Conservation (phyloP, 2,888 invertebrate species). For the Eudemis profundana region DNA sequence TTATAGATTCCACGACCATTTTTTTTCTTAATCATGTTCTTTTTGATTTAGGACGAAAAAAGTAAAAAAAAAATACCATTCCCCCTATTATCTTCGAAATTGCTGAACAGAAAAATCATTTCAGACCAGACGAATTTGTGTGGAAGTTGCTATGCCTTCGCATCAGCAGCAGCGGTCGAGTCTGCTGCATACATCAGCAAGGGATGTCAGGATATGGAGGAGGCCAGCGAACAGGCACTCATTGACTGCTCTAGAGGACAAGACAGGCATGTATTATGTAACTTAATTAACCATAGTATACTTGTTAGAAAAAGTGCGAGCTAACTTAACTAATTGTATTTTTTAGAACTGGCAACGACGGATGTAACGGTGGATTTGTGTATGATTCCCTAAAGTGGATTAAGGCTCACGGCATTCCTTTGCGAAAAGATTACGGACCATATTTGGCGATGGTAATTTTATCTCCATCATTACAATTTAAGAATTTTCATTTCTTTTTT, state of each 20-base stretch:
- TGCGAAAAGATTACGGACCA: constrained; percentile 15
- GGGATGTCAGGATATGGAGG: constrained; percentile 10
- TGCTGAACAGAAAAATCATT: no score
- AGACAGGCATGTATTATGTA: background rate
- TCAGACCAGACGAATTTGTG: constrained; percentile 21
- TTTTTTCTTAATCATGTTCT: no score
- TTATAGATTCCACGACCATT: no score
- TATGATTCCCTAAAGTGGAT: background rate
- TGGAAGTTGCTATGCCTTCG: constrained; percentile 23
- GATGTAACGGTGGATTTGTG: constrained; percentile 22
- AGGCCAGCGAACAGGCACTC: constrained; percentile 21
- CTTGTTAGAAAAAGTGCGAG: background rate
- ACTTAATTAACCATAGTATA: no score
- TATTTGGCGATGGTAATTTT: constrained; percentile 21
- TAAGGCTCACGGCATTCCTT: constrained; percentile 10
- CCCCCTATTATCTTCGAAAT: no score
- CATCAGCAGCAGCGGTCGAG: constrained; percentile 7
- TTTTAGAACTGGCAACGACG: constrained; percentile 12
- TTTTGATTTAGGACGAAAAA: no score
- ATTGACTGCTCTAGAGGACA: constrained; percentile 12
- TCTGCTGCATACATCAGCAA: constrained; percentile 24
- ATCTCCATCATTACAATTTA: background rate
- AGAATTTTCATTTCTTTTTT: background rate
- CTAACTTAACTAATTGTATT: background rate
- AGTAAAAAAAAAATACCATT: no score